Base-by-base conservation (phyloP, 2,888 invertebrate genomes). In the Azorinus chamasolen region DNA sequence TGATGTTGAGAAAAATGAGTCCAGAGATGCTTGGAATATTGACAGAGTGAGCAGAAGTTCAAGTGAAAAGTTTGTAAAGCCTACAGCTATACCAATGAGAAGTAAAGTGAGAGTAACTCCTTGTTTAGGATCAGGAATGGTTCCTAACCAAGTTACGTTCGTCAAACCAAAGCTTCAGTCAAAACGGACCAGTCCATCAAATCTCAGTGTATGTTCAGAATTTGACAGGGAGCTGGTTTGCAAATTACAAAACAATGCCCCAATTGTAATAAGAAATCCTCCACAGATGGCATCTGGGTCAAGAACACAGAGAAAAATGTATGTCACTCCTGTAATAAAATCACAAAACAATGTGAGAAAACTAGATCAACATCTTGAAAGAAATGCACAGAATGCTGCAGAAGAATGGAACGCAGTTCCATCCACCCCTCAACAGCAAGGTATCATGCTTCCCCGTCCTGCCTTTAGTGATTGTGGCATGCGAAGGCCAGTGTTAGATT, bases 391-490 rank as follows among this genome's bases (percentile, higher is more conserved):
- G 1, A 69, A 78, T 55, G 50, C 59, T 39, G 64, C 79, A 16
- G 54, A 73, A 37, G 55, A 39, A 10, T 72, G 74, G 78, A 41
- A 45, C 8, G 48, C 62, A 8, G 27, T 25, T 10, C 62, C 65
- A 2, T 12, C 24, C 3, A 69, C 74, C 48, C 69, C 65, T 32
- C n/a, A 55, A 1, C 32, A 45, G 25, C 48, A 57, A 20, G 18
- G 24, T 8, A 61, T 54, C 45, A 20, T 76, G 4, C 76, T 74
- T 12, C 43, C 48, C 1, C 58, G 81, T 46, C 77, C 81, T 20
- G 81, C 81, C 5, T 81, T 75, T 61, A 81, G 81, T 72, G 81
- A 81, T 61, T 81, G 81, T 58, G 75, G 77, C 6, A 72, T 57
- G 12, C 58, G 81, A 46, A 57, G 78, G 18, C 48, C 48, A 14